Evolutionary conservation across 2,797 vertebrate genomes (phyloP), one percentile per base, ranked within the genome.

Genomic region (Tympanoctomys barrerae): DNA sequence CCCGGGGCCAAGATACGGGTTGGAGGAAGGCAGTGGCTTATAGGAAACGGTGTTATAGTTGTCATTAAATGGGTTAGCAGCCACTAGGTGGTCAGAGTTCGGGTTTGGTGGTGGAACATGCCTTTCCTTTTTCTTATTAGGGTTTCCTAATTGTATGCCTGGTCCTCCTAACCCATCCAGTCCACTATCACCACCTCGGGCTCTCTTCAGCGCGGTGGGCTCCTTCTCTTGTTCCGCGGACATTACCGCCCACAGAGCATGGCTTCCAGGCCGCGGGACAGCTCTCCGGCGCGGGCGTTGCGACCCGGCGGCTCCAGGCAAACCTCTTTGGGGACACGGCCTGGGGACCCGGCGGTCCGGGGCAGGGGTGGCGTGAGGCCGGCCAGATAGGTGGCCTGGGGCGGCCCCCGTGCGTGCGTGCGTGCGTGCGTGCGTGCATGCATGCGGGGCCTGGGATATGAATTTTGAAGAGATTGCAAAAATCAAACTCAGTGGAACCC

Each of bases 11-110:
- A 99, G 98, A 92, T 99, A 99, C 0, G 98, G 98, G 94, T 97
- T 99, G 95, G 98, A 98, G 21, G 98, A 94, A 97, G 98, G 97
- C 82, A 98, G 96, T 2, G 98, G 98, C 96, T 99, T 99, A 89
- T 99, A 98, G 87, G 99, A 98, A 80, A 98, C 94, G 2, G 98
- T 97, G 90, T 96, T 98, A 97, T 99, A 99, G 97, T 98, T 98
- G 98, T 99, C 99, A 95, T 99, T 99, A 97, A 99, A 99, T 0
- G 99, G 99, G 97, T 99, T 99, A 96, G 98, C 98, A 82, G 99
- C 99, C 97, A 99, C 98, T 94, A 99, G 98, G 97, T 99, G 99
- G 96, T 99, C 99, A 21, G 99, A 98, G 96, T 98, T 99, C 78
- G 99, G 98, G 97, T 99, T 99, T 7, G 98, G 98, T 31, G 99